A percentile compares a stretch with the other conserved stretches of the same genome.
Evolutionary conservation across 2,888 invertebrate genomes (phyloP).

Genomic region (Oscheius sp.): DNA sequence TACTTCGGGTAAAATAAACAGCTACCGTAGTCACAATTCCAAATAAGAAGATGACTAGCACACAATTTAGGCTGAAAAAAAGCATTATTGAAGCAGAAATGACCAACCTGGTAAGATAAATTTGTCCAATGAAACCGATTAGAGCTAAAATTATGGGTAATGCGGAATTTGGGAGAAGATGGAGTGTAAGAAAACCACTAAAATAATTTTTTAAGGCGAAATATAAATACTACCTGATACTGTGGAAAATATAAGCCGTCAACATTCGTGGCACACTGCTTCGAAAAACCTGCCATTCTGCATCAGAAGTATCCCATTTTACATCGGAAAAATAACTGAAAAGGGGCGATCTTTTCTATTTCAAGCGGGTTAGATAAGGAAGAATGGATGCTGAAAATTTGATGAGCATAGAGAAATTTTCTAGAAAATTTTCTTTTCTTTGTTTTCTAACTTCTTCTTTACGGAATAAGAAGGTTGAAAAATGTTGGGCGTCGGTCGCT

Average conservation of each 20-base stretch:
- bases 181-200: constrained; percentile 1
- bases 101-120: constrained; percentile 57
- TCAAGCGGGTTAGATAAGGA: not conserved
- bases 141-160: not conserved
- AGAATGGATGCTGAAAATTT: too few species aligned
- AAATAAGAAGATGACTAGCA: constrained; percentile 46
- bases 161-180: not conserved
- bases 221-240: constrained; percentile 39
- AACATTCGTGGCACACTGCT: constrained; percentile 47
- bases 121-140: constrained; percentile 50
- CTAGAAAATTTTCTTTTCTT: too few species aligned
- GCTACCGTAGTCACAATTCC: constrained; percentile 43
- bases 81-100: not conserved
- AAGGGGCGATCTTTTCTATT: constrained; percentile 17
- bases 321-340: constrained; percentile 55
- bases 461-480: too few species aligned
- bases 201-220: not conserved
- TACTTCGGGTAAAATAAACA: constrained; percentile 27
- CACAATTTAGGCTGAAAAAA: constrained; percentile 53
- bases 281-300: constrained; percentile 65
- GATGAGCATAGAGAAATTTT: too few species aligned
- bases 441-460: too few species aligned
- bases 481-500: too few species aligned
- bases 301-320: constrained; percentile 60
- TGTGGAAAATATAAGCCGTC: constrained; percentile 36